Base-by-base conservation (phyloP, 2,797 vertebrate genomes). In the Poecilia gillii region DNA sequence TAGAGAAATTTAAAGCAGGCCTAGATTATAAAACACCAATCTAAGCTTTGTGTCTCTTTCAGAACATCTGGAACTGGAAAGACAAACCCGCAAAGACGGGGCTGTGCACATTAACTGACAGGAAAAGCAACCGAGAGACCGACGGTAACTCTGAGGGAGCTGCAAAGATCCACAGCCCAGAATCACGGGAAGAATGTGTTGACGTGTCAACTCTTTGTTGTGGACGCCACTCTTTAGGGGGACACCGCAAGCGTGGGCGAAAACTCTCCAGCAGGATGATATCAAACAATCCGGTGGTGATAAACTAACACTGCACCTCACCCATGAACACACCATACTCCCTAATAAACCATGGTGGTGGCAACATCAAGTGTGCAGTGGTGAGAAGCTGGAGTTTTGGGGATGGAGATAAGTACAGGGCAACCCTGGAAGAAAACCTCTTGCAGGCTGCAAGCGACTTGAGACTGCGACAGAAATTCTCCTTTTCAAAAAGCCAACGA, bases 361-460 rank as follows among this genome's bases (percentile, higher is more conserved):
- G 62, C 62, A 66, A 28, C 62, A 66, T 66, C 62, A 66, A 36
- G 62, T 66, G 31, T 66, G 31, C n/a, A 66, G 62, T 18, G 62
- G 33, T 16, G 62, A 66, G 13, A 66, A 64, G 33, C 62, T 23
- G 33, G 62, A 36, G 16, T 36, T 59, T 31, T 8, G 28, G 59
- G 25, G 59, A 36, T 33, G 31, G 28, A 64, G 31, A 16, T 64
- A 64, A 66, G 4, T 20, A 39, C 36, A 64, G 59, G 59, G 33
- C 7, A 53, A 53, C 23, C 51, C 23, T 53, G 3, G 4, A 8
- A 53, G 51, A 53, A 53, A 53, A 53, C 7, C 51, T 53, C 51
- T 53, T 9, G 51, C 51, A 53, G 23, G 51, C 51, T 25, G 23
- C 23, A 53, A 53, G 23, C 7, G 51, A 9, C 23, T 53, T 53